Evolutionary conservation across 2,113 vertebrate genomes (phyloP), one percentile per base, ranked within the genome.

Genomic region (Pterocles gutturalis): DNA sequence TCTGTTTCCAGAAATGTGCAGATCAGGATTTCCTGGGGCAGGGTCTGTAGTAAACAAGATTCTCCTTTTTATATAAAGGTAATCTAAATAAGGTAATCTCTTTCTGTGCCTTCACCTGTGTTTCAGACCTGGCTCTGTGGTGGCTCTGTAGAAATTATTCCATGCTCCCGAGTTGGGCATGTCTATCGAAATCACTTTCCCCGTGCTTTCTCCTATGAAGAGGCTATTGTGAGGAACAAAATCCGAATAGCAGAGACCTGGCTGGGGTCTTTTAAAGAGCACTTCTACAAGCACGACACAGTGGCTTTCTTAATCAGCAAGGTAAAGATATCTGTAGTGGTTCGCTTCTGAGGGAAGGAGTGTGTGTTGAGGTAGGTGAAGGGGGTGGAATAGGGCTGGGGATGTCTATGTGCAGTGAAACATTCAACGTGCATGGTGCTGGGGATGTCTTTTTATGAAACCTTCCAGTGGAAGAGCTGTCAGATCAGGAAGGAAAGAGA

Each of bases 111-210:
- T 94, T 96, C 49, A 64, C 33, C 51, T 88, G 15, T 73, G 3
- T 65, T 95, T 48, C 92, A 99, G 99, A 98, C 99, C 77, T 99
- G 99, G 99, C 99, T 99, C 41, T 99, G 99, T 31, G 99, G 99
- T 17, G 99, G 99, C 69, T 98, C 99, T 14, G 97, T 99, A 76
- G 99, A 99, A 98, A 97, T 99, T 89, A 96, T 99, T 28, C 99
- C 99, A 6, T 99, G 99, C 75, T 99, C 99, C 26, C 98, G 98
- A 15, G 99, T 99, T 66, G 99, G 99, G 12, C 98, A 99, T 3
- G 73, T 99, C n/a, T 96, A 97, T 92, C 96, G 53, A 75, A 98
- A 66, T 64, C 98, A 97, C 75, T 92, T 97, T 25, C 95, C 96
- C 1, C 87, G 3, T 19, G 46, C 45, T 61, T 82, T 97, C 62